Evolutionary conservation across 2,888 invertebrate genomes (phyloP), one percentile per base, ranked within the genome.

Genomic region (Mellilla xanthometata): DNA sequence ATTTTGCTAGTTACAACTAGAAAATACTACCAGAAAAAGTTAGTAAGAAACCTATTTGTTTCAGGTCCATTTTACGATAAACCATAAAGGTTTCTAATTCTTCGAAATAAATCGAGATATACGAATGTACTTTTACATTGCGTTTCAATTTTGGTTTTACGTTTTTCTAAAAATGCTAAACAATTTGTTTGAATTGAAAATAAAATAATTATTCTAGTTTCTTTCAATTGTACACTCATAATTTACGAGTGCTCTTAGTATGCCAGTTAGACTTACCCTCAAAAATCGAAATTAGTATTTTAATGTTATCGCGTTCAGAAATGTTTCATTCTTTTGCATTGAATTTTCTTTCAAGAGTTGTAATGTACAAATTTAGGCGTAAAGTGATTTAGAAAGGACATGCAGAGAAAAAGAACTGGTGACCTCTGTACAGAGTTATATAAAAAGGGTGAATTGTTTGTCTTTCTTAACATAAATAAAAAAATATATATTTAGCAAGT

Each of bases 351-450:
- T 61, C 71, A 68, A 70, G 70, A 75, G 72, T 81, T 82, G 81
- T 86, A 86, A 86, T 85, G 85, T 82, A 83, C 86, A 86, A 87
- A 84, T 86, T 86, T 81, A 61, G 81, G 79, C 82, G 81, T 78
- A 82, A 86, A 83, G 84, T 85, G 86, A 86, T 87, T 85, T 84
- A 86, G 81, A 83, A 82, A 78, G 78, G 79, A 76, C 80, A 76
- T 70, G 69, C 77, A 76, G 75, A 70, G 76, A 72, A 65, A n/a
- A 6, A 19, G 72, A 71, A 68, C 76, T 66, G 65, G 61, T 67
- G 77, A 74, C 72, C 70, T 80, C 76, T 75, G 68, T 74, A 62
- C 60, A 19, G 15, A 6, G 15, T 19, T 19, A 19, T 6, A 5
- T 5, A 3, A 2, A 15, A 15, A 3, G 15, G 3, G 2, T 5